Evolutionary conservation across 92 coral and sea anemone species (phyloP).

Genomic region (Zoanthus sansibaricus): DNA sequence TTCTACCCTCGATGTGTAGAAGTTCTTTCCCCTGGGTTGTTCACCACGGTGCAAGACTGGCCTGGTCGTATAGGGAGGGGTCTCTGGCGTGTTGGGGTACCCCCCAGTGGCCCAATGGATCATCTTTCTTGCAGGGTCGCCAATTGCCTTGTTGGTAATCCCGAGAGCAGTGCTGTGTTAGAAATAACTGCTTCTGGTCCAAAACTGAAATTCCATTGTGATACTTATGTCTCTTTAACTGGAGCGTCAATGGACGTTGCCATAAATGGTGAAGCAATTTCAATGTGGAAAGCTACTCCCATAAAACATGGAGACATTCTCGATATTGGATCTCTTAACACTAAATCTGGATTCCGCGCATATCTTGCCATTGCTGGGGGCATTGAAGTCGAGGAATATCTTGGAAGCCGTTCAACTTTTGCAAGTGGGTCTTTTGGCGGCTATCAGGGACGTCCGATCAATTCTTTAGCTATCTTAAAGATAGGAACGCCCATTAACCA

Average conservation of each 20-base stretch:
- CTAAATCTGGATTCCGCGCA: conserved; percentile 53
- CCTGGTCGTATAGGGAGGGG: conserved; percentile 69
- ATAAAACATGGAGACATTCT: conserved; percentile 44
- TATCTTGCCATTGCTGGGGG: conserved; percentile 67
- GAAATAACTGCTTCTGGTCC: conserved; percentile 69
- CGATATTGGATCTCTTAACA: conserved; percentile 53
- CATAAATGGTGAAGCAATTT: conserved; percentile 43
- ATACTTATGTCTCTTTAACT: conserved; percentile 56
- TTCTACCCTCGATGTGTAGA: conserved; percentile 41
- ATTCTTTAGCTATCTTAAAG: conserved; percentile 51
- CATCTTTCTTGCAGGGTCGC: conserved; percentile 68
- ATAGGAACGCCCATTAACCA: conserved; percentile 25
- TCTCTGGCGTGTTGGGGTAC: conserved; percentile 76
- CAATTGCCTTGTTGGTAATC: conserved; percentile 63
- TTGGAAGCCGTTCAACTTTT: conserved; percentile 72
- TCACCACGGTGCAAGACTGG: conserved; percentile 70
- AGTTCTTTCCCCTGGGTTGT: conserved; percentile 61
- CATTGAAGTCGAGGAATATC: conserved; percentile 65
- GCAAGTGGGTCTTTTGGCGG: conserved; percentile 68
- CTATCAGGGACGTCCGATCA: conserved; percentile 64
- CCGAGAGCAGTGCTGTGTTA: conserved; percentile 61
- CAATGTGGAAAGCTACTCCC: conserved; percentile 59
- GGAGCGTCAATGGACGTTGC: conserved; percentile 62
- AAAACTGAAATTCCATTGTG: conserved; percentile 54
- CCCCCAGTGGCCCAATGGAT: conserved; percentile 77